These are phyloP conservation scores for Andricus quercusramuli DNA, from an alignment of 2,888 invertebrate species.

Conservation along the genomic window DNA sequence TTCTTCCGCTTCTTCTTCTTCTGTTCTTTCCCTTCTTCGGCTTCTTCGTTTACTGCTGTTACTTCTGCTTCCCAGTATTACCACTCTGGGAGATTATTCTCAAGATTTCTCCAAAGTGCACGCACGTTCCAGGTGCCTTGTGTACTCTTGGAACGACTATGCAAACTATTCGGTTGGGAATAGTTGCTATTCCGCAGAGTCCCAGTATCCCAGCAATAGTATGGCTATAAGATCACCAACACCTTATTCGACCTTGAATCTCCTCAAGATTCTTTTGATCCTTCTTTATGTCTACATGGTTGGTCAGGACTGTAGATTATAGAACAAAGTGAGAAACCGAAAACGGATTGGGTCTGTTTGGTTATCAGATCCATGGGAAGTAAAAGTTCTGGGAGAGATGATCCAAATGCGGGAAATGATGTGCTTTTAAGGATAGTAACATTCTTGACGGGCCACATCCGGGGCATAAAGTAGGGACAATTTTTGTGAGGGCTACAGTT, in stretches of 20 bases:
- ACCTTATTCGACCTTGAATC: conserved; percentile 36
- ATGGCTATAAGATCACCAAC: not conserved
- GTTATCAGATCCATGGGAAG: no score
- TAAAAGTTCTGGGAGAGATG: no score
- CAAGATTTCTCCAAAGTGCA: conserved; percentile 37
- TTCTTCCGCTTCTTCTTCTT: not conserved
- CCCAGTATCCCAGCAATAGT: conserved; percentile 7
- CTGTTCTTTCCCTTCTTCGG: not conserved
- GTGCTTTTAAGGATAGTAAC: no score
- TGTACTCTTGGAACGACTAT: conserved; percentile 35
- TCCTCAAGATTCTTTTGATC: conserved; percentile 4
- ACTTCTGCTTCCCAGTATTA: conserved; percentile 32
- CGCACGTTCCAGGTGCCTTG: conserved; percentile 39
- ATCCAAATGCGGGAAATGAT: no score
- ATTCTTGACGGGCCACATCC: no score
- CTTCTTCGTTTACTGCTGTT: conserved; percentile 8
- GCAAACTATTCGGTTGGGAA: conserved; percentile 36
- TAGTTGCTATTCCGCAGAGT: conserved; percentile 40
- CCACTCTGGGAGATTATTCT: conserved; percentile 26
- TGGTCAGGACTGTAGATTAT: not conserved
- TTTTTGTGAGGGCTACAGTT: no score
- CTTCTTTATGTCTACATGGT: not conserved
- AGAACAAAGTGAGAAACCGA: no score
- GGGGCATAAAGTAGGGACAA: no score
- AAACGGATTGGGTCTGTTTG: no score